A percentile compares a stretch with the other conserved stretches of the same genome.
Evolutionary conservation across 2,888 invertebrate species (phyloP).

Genomic region (Orthosia incerta): DNA sequence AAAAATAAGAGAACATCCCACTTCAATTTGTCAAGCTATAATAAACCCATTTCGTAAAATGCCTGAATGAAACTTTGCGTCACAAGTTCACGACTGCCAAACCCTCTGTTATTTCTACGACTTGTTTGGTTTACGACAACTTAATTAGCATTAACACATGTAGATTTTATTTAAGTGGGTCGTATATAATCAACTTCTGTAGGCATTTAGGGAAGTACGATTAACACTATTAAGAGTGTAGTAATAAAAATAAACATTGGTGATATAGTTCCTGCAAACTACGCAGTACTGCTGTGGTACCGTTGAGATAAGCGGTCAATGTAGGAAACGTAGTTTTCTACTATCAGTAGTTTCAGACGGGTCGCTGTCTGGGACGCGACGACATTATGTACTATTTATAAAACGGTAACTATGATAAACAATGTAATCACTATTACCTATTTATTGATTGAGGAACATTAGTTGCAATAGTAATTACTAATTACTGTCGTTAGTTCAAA

Average conservation of each 20-base stretch:
- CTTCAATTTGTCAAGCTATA: conserved; percentile 39
- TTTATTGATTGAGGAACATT: conserved; percentile 10
- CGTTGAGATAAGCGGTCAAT: conserved; percentile 84
- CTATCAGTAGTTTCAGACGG: conserved; percentile 49
- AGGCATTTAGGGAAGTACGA: conserved; percentile 42
- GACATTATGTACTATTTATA: conserved; percentile 46
- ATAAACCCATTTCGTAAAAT: conserved; percentile 40
- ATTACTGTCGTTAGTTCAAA: conserved; percentile 24
- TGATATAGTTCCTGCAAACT: conserved; percentile 68
- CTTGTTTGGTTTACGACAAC: conserved; percentile 20
- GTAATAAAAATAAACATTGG: conserved; percentile 55
- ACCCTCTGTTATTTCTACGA: conserved; percentile 35
- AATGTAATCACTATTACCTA: conserved; percentile 21
- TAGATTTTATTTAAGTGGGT: conserved; percentile 50
- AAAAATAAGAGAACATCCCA: conserved; percentile 63
- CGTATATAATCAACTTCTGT: conserved; percentile 45
- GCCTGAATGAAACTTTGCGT: conserved; percentile 59
- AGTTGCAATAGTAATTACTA: conserved; percentile 12
- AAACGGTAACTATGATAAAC: conserved; percentile 12
- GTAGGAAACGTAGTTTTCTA: conserved; percentile 71
- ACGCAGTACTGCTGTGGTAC: conserved; percentile 82
- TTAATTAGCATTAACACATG: conserved; percentile 43
- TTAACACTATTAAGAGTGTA: conserved; percentile 42
- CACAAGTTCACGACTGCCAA: conserved; percentile 29
- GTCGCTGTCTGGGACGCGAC: conserved; percentile 50